phyloP scores from a whole-genome alignment of 1,140 invertebrate species.

The Pissodes strobi region DNA sequence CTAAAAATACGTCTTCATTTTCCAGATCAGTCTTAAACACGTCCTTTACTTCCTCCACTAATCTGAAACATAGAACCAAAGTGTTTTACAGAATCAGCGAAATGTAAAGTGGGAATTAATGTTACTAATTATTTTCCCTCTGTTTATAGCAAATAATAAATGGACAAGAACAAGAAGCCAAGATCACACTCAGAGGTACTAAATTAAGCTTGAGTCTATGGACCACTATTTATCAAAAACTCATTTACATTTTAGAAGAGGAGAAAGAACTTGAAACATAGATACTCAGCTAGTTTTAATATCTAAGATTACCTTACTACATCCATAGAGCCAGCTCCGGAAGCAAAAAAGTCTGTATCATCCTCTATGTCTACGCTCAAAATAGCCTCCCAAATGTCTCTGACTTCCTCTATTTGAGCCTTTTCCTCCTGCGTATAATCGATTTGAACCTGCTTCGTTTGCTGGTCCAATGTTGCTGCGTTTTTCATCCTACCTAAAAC shows the following conservation, averaged over 20 bases:
- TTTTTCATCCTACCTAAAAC: constrained; percentile 84
- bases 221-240: no score
- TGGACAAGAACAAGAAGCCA: no score
- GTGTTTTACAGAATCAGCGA: no score
- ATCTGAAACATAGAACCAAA: no score
- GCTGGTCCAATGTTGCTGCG: constrained; percentile 79
- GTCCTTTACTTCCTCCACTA: constrained; percentile 92
- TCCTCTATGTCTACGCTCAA: constrained; percentile 76
- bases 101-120: no score
- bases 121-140: no score
- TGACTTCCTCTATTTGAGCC: constrained; percentile 63
- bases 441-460: constrained; percentile 62
- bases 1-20: constrained; percentile 93
- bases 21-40: constrained; percentile 75
- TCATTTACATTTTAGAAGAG: no score
- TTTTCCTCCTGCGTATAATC: constrained; percentile 81
- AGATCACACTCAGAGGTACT: no score
- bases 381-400: constrained; percentile 83
- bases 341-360: constrained; percentile 89
- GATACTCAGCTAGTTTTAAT: no score
- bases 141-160: no score
- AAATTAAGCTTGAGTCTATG: no score
- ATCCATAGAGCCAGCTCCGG: constrained; percentile 94
- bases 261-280: no score
- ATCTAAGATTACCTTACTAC: constrained; percentile 74